These are phyloP conservation scores for Ellobium chinense DNA, from an alignment of 2,888 invertebrate species.

Conservation along the genomic window DNA sequence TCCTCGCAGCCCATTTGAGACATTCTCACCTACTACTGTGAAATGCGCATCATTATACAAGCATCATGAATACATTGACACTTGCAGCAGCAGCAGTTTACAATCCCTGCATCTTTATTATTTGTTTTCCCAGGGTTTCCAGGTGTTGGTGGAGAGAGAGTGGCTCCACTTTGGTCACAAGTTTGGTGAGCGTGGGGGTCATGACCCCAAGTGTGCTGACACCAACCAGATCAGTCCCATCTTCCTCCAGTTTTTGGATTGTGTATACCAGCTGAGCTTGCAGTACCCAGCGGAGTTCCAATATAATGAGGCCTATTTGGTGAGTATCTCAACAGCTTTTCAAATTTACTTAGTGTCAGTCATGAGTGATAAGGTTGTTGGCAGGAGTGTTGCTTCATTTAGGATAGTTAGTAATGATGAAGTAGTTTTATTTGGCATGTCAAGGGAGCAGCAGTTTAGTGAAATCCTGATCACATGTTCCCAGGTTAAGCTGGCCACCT, in stretches of 20 bases:
- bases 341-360: too few species aligned
- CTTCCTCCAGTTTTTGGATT: conserved; percentile 98
- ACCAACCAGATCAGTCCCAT: conserved; percentile 97
- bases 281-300: conserved; percentile 97
- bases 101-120: not conserved
- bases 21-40: not conserved
- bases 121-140: conserved; percentile 88
- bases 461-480: too few species aligned
- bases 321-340: too few species aligned
- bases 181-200: conserved; percentile 94
- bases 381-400: too few species aligned
- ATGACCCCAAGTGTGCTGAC: conserved; percentile 85
- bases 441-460: too few species aligned
- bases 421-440: too few species aligned
- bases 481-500: too few species aligned
- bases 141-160: conserved; percentile 94
- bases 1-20: too few species aligned
- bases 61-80: not conserved
- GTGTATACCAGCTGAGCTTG: conserved; percentile 92
- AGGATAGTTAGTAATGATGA: too few species aligned
- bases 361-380: too few species aligned
- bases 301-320: conserved; percentile 95
- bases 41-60: not conserved
- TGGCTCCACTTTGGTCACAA: conserved; percentile 99
- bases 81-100: too few species aligned